Percentiles rank a stretch among this genome's conserved stretches.
Evolutionary conservation across 2,797 vertebrate genomes (phyloP).

Genomic region (Kryptopterus vitreolus): DNA sequence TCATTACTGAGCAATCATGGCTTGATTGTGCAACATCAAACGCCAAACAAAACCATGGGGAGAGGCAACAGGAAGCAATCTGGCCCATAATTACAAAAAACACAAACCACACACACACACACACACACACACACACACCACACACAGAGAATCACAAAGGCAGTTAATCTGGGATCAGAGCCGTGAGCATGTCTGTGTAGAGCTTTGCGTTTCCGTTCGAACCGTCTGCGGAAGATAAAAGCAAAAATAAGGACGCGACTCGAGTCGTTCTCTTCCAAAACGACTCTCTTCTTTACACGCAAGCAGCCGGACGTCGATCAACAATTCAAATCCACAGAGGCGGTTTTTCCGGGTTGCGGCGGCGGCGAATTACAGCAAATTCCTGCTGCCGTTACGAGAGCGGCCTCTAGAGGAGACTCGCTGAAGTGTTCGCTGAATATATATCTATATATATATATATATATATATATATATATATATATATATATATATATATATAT

Average conservation of each 20-base stretch:
- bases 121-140: slow-evolving; percentile 6
- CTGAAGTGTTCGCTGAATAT: too few species aligned
- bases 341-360: too few species aligned
- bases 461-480: too few species aligned
- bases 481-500: too few species aligned
- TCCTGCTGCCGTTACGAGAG: too few species aligned
- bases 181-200: slow-evolving; percentile 3
- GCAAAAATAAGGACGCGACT: too few species aligned
- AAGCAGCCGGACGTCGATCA: too few species aligned
- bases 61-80: slow-evolving; percentile 26
- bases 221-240: not conserved
- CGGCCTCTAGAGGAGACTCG: too few species aligned
- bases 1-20: slow-evolving; percentile 35
- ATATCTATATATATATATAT: too few species aligned
- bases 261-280: not conserved
- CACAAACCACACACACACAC: slow-evolving; percentile 6
- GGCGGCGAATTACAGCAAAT: too few species aligned
- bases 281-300: too few species aligned
- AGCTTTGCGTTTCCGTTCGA: not conserved
- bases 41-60: slow-evolving; percentile 4
- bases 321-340: not conserved
- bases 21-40: slow-evolving; percentile 27
- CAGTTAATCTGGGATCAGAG: slow-evolving; percentile 13
- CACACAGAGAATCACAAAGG: not conserved
- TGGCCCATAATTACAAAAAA: slow-evolving; percentile 27